A percentile compares a stretch with the other conserved stretches of the same genome.
Conservation (phyloP, 2,888 invertebrate genomes). For the Acanthacorydalis orientalis region DNA sequence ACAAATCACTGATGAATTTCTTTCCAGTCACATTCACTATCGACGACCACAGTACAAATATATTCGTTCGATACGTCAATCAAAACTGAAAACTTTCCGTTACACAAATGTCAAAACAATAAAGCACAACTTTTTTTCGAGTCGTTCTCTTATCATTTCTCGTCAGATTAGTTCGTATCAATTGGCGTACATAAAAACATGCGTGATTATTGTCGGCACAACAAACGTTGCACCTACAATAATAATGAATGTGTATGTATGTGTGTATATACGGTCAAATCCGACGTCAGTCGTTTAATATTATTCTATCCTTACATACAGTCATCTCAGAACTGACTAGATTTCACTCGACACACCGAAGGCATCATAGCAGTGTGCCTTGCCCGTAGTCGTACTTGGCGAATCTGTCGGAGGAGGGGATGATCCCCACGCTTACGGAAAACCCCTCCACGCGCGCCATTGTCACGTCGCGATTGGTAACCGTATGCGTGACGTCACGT, state of each 20-base stretch:
- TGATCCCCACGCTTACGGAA: neutral
- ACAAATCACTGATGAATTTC: neutral
- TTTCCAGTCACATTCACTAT: neutral
- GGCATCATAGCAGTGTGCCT: neutral
- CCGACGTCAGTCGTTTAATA: neutral
- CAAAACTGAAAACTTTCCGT: too few species aligned
- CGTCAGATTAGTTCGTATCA: too few species aligned
- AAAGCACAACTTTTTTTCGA: too few species aligned
- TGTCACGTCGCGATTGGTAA: neutral
- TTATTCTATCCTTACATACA: slow-evolving; percentile 4
- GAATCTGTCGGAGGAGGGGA: neutral
- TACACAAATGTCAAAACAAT: too few species aligned
- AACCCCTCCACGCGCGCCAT: slow-evolving; percentile 1
- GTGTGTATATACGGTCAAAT: too few species aligned
- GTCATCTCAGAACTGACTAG: slow-evolving; percentile 7
- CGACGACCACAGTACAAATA: neutral
- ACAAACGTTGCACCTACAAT: too few species aligned
- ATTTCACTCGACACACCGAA: neutral
- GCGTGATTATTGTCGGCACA: too few species aligned
- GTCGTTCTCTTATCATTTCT: too few species aligned
- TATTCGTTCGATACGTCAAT: too few species aligned
- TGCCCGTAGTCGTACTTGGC: neutral
- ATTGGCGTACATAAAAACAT: too few species aligned
- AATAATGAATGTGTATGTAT: too few species aligned
- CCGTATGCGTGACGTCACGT: neutral